Conservation (phyloP, 2,888 invertebrate species). For the Cheilosia scutellata region DNA sequence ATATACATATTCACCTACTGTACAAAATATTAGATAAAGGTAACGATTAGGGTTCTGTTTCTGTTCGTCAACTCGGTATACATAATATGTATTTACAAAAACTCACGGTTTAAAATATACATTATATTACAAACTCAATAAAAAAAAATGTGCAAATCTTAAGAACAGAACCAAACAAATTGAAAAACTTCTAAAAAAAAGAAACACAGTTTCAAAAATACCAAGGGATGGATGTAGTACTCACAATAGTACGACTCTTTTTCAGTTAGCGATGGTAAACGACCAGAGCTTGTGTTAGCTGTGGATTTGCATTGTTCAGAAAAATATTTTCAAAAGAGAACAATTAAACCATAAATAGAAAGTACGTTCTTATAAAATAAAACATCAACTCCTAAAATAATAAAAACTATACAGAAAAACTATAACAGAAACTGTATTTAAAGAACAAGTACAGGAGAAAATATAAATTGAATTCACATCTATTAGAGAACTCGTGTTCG, state of each 20-base stretch:
- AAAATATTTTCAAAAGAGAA: constrained; percentile 47
- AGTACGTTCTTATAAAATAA: constrained; percentile 4
- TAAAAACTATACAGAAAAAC: constrained; percentile 3
- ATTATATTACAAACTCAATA: constrained; percentile 38
- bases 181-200: constrained; percentile 37
- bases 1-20: too few species aligned
- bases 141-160: constrained; percentile 34
- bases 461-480: constrained; percentile 28
- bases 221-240: constrained; percentile 79
- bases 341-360: constrained; percentile 44
- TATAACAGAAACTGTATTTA: not conserved
- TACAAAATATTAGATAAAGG: too few species aligned
- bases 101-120: not conserved
- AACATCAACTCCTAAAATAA: not conserved
- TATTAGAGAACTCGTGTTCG: constrained; percentile 10
- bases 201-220: constrained; percentile 51
- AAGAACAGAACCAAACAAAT: constrained; percentile 32
- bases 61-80: too few species aligned
- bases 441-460: not conserved
- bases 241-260: constrained; percentile 87
- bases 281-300: constrained; percentile 85
- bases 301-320: constrained; percentile 84
- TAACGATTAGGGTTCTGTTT: too few species aligned
- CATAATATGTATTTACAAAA: constrained; percentile 23
- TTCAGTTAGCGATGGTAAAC: constrained; percentile 85